phyloP scores from a whole-genome alignment of 2,888 invertebrate species.

The Metellina segmentata region DNA sequence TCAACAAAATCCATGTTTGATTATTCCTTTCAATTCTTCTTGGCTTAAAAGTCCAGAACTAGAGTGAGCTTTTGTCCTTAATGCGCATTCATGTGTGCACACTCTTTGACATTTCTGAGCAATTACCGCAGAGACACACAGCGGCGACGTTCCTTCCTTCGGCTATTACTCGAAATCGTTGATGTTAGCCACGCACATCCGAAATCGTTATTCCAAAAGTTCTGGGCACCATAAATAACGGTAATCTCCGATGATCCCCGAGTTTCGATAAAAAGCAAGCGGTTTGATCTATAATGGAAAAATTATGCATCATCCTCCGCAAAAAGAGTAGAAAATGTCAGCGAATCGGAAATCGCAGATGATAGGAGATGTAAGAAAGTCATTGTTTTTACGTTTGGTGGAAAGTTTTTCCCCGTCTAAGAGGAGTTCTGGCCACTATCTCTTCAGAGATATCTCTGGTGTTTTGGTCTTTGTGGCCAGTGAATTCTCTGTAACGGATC shows the following conservation, averaged over 20 bases:
- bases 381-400: conserved; percentile 52
- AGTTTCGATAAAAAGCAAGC: conserved; percentile 50
- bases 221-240: conserved; percentile 53
- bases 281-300: conserved; percentile 64
- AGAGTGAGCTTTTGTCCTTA: too few relatives aligned
- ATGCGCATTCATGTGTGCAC: too few relatives aligned
- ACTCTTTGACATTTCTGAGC: not conserved
- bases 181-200: not conserved
- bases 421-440: not conserved
- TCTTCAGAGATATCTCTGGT: not conserved
- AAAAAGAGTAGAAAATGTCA: not conserved
- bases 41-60: too few relatives aligned
- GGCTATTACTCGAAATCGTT: conserved; percentile 13
- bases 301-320: conserved; percentile 57
- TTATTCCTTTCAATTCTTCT: too few relatives aligned
- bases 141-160: not conserved
- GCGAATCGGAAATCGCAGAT: conserved; percentile 44
- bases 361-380: conserved; percentile 31
- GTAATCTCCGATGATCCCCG: conserved; percentile 42
- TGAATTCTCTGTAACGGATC: not conserved
- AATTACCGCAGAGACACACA: not conserved
- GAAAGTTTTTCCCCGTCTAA: not conserved
- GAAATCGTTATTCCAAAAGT: conserved; percentile 56
- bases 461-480: not conserved
- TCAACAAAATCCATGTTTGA: too few relatives aligned